Percentiles rank a stretch among this genome's conserved stretches.
Evolutionary conservation across 2,797 vertebrate species (phyloP).

Genomic region (Notoglanidium macrostoma): DNA sequence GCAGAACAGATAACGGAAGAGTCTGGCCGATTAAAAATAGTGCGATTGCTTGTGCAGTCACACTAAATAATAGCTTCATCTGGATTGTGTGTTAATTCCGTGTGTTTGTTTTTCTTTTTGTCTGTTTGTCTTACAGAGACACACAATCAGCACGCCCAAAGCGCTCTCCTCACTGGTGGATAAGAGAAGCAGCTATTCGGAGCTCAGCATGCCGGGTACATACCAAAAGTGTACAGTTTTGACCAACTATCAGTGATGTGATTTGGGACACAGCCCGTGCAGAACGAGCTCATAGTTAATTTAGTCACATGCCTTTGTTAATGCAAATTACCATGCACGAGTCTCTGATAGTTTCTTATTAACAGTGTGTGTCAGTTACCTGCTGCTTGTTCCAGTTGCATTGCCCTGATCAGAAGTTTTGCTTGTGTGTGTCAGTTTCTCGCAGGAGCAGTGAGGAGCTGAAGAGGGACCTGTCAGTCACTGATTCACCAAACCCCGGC

Average conservation of each 20-base stretch:
- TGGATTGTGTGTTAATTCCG: background rate
- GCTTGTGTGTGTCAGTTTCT: constrained; percentile 69
- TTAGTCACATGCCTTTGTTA: background rate
- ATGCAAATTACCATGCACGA: background rate
- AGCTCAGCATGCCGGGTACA: constrained; percentile 82
- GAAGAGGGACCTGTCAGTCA: constrained; percentile 78
- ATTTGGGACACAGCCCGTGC: background rate
- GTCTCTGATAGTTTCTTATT: background rate
- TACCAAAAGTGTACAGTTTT: background rate
- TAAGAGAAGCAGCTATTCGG: constrained; percentile 82
- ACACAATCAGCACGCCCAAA: constrained; percentile 80
- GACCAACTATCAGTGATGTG: background rate
- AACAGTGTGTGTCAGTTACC: background rate
- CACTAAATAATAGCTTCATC: background rate
- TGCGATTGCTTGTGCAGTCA: no score
- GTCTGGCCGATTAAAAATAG: no score
- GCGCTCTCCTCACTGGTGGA: constrained; percentile 79
- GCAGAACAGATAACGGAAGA: no score
- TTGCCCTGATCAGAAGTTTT: background rate
- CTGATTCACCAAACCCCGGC: constrained; percentile 75
- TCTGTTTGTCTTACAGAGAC: constrained; percentile 75
- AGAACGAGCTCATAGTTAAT: background rate
- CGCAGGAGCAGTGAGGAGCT: constrained; percentile 85
- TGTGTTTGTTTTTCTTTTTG: constrained; percentile 15
- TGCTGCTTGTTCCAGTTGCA: background rate